Evolutionary conservation across 1,140 invertebrate genomes (phyloP).

Genomic region (Diuraphis noxia): DNA sequence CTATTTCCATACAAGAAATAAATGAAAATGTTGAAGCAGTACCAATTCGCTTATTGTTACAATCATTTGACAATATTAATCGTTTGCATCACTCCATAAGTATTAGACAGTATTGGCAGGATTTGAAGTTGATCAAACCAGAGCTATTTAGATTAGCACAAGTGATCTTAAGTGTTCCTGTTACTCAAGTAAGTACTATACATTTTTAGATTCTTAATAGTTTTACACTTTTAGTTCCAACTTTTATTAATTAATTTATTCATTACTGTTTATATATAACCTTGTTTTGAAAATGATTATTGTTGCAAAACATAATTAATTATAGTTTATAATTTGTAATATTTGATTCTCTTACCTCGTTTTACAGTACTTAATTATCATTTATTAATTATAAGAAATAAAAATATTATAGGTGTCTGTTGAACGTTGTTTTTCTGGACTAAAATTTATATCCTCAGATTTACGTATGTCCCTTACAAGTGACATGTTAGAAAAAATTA

Average conservation of each 20-base stretch:
- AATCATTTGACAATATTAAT: background rate
- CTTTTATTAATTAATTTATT: no score
- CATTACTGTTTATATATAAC: no score
- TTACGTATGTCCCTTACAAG: background rate
- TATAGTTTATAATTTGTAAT: no score
- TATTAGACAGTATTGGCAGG: background rate
- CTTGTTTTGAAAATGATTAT: no score
- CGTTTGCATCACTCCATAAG: background rate
- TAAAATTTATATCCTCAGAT: background rate
- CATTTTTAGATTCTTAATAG: background rate
- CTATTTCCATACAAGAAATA: no score
- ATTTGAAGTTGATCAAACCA: background rate
- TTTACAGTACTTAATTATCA: background rate
- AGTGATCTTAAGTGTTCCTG: background rate
- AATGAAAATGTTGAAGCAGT: background rate
- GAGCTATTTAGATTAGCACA: background rate
- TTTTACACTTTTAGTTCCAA: no score
- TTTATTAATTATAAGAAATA: background rate
- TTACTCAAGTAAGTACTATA: background rate
- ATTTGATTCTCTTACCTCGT: background rate
- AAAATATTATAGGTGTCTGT: background rate
- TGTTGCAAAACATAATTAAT: no score
- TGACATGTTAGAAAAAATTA: background rate
- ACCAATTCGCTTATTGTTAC: background rate
- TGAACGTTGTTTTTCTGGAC: background rate